Conservation (phyloP, 2,797 vertebrate species). For the Linurgus olivaceus region DNA sequence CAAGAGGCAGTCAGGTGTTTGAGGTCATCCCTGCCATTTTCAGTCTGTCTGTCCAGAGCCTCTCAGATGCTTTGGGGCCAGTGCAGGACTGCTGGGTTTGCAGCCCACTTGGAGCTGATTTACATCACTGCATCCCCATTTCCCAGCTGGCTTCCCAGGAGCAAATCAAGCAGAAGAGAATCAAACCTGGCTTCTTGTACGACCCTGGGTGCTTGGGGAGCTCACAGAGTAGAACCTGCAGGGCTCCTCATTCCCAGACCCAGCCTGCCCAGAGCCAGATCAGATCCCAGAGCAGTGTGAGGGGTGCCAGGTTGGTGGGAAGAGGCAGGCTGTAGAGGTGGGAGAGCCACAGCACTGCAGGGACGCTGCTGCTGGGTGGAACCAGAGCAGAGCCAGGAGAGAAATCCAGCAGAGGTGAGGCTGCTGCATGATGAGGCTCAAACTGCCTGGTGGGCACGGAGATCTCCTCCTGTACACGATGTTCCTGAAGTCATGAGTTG, state of each 20-base stretch:
- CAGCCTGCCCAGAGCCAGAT: fast-evolving
- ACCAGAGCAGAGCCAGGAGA: not conserved
- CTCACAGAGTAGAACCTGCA: not conserved
- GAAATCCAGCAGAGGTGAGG: not conserved
- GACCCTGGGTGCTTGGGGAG: fast-evolving
- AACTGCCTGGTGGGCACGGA: not conserved
- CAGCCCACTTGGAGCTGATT: not conserved
- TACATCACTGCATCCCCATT: not conserved
- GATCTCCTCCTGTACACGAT: fast-evolving
- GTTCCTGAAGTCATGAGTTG: not conserved
- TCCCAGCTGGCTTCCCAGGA: not conserved
- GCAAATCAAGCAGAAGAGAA: not conserved
- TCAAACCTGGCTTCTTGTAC: not conserved
- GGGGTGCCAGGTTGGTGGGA: not conserved
- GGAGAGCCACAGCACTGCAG: not conserved
- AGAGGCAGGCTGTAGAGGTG: not conserved
- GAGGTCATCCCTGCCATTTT: not conserved
- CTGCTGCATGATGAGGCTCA: not conserved
- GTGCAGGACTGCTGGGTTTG: fast-evolving
- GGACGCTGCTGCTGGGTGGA: not conserved
- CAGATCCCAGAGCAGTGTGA: not conserved
- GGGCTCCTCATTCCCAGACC: not conserved
- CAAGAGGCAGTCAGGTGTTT: not conserved
- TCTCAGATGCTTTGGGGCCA: not conserved
- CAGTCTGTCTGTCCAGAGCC: not conserved